Percentiles rank a stretch among this genome's conserved stretches.
Conservation (phyloP, 2,888 invertebrate species). For the Selenia dentaria region DNA sequence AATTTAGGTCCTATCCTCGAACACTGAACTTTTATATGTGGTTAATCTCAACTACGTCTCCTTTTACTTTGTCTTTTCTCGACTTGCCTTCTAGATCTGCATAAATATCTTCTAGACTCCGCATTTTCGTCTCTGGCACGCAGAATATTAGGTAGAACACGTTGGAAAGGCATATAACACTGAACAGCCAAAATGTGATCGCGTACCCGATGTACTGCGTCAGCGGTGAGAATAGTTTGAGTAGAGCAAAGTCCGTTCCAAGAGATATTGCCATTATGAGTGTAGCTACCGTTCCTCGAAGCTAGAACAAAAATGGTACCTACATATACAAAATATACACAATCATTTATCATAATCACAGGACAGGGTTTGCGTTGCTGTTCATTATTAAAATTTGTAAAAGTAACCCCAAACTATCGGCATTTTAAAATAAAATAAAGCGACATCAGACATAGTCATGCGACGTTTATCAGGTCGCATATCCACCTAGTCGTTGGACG, state of each 20-base stretch:
- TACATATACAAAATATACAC: too few species aligned
- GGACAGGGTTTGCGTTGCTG: too few species aligned
- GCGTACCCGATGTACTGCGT: conserved; percentile 86
- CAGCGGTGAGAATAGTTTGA: conserved; percentile 91
- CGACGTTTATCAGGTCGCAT: too few species aligned
- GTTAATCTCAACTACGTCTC: conserved; percentile 46
- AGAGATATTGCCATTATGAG: conserved; percentile 86
- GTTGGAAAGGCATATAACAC: conserved; percentile 88
- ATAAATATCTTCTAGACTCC: conserved; percentile 95
- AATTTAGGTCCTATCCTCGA: too few species aligned
- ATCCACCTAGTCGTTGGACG: too few species aligned
- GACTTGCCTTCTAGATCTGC: conserved; percentile 87
- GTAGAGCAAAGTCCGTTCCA: conserved; percentile 93
- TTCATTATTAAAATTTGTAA: too few species aligned
- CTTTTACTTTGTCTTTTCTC: conserved; percentile 2
- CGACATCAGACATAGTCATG: too few species aligned
- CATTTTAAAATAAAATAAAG: too few species aligned
- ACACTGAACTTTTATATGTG: too few species aligned
- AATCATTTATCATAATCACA: too few species aligned
- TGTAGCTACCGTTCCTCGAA: conserved; percentile 75
- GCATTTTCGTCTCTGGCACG: conserved; percentile 97
- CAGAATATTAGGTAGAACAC: conserved; percentile 92
- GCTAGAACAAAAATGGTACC: conserved; percentile 44
- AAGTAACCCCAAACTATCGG: too few species aligned
- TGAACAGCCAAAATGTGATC: conserved; percentile 94